These are phyloP conservation scores for Euglossa dilemma DNA, from an alignment of 1,140 invertebrate species.

Conservation along the genomic window DNA sequence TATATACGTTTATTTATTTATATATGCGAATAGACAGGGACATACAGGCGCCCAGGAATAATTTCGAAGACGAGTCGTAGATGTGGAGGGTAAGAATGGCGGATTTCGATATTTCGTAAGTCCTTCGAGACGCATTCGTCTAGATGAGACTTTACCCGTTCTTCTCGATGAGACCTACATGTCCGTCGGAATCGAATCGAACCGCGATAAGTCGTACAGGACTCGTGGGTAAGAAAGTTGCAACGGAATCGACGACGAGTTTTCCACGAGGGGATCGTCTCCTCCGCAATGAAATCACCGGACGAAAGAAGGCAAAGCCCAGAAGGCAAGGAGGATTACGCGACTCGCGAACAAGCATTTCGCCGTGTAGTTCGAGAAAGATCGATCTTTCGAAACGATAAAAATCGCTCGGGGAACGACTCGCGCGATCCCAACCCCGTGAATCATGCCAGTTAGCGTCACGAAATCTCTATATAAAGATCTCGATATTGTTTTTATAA, in stretches of 20 bases:
- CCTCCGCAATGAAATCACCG: neutral
- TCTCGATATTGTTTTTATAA: neutral
- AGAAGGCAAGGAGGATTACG: too few relatives aligned
- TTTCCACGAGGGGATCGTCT: neutral
- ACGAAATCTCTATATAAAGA: neutral
- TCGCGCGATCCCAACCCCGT: neutral
- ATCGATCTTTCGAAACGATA: neutral
- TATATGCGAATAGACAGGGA: too few relatives aligned
- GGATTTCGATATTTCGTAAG: neutral
- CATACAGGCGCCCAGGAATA: too few relatives aligned
- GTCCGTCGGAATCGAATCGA: neutral
- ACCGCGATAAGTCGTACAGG: neutral
- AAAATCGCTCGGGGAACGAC: neutral
- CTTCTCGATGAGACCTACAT: neutral
- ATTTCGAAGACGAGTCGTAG: too few relatives aligned
- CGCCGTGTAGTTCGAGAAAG: neutral
- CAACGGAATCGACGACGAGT: neutral
- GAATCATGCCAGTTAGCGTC: too few relatives aligned
- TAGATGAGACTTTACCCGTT: neutral
- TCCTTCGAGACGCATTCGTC: neutral
- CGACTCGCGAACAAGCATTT: neutral
- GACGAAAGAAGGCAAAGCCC: neutral
- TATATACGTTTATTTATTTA: too few relatives aligned
- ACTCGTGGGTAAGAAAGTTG: neutral
- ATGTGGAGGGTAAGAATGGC: too few relatives aligned